These are phyloP conservation scores for Meda fulgida DNA, from an alignment of 2,797 vertebrate species.

Conservation along the genomic window DNA sequence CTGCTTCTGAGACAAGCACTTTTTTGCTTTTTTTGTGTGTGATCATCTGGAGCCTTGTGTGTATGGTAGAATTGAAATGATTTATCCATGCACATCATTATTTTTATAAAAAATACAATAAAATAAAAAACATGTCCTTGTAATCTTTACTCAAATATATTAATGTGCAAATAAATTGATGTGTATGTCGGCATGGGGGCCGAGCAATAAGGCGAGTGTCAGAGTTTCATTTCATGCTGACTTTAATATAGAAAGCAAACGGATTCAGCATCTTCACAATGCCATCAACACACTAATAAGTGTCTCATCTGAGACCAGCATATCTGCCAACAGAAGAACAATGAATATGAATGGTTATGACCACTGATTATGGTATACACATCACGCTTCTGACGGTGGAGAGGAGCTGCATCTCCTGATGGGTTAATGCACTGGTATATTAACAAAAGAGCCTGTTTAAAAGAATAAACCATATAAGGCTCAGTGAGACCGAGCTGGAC, in stretches of 20 bases:
- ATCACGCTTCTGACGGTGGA: not conserved
- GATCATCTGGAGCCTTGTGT: not conserved
- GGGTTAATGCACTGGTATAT: slow-evolving; percentile 68
- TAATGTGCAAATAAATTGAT: not conserved
- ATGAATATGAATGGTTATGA: not conserved
- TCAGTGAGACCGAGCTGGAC: slow-evolving; percentile 45
- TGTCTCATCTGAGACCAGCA: not conserved
- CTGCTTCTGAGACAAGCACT: not conserved
- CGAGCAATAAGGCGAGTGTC: too few species aligned
- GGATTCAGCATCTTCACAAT: not conserved
- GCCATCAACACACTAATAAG: not conserved
- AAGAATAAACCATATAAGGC: slow-evolving; percentile 66
- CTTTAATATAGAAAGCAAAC: not conserved
- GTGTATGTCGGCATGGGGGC: not conserved
- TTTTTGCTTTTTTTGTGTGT: not conserved
- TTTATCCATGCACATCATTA: not conserved
- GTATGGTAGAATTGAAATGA: not conserved
- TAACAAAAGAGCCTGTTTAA: slow-evolving; percentile 73
- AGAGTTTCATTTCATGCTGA: not conserved
- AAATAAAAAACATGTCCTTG: not conserved
- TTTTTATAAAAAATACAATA: not conserved
- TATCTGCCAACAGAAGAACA: not conserved
- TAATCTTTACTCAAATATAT: not conserved
- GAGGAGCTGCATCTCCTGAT: slow-evolving; percentile 70
- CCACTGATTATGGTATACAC: not conserved